Evolutionary conservation across 2,797 vertebrate species (phyloP).

Genomic region (Sebastes minor): DNA sequence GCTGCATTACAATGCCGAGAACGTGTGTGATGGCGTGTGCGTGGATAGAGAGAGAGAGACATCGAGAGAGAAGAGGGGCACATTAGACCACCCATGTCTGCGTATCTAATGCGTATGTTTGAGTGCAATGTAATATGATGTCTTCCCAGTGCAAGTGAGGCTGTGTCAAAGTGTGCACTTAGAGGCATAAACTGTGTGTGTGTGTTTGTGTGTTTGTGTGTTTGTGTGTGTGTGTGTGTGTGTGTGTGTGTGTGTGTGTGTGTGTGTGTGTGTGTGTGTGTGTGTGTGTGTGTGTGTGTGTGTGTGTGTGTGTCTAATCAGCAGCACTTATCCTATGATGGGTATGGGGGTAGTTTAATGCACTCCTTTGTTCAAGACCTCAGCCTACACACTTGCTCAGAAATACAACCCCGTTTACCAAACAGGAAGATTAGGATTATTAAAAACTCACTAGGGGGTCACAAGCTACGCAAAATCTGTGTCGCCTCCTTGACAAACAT

Average conservation of each 20-base stretch:
- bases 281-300: slow-evolving; percentile 27
- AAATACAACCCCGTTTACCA: slow-evolving; percentile 60
- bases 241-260: slow-evolving; percentile 25
- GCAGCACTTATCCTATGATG: slow-evolving; percentile 65
- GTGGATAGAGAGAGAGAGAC: slow-evolving; percentile 6
- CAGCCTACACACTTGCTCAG: slow-evolving; percentile 33
- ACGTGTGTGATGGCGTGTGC: slow-evolving; percentile 17
- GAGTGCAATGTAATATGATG: slow-evolving; percentile 64
- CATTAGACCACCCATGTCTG: slow-evolving; percentile 40
- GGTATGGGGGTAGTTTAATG: slow-evolving; percentile 45
- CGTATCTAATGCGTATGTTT: slow-evolving; percentile 29
- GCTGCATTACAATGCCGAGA: slow-evolving; percentile 62
- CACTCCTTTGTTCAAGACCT: slow-evolving; percentile 55
- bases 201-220: too few species aligned
- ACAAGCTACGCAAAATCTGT: background rate
- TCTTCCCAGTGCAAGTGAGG: slow-evolving; percentile 52
- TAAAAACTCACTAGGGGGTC: slow-evolving; percentile 16
- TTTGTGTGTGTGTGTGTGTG: slow-evolving; percentile 15
- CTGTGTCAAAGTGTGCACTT: slow-evolving; percentile 61
- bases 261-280: slow-evolving; percentile 9
- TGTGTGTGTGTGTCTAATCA: slow-evolving; percentile 37
- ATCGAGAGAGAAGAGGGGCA: slow-evolving; percentile 10
- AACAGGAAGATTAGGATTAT: slow-evolving; percentile 44
- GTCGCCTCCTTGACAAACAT: background rate
- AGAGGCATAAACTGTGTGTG: slow-evolving; percentile 29